Percentiles rank a stretch among this genome's conserved stretches.
phyloP scores from a whole-genome alignment of 2,888 invertebrate species.

The Drosophila tripunctata region DNA sequence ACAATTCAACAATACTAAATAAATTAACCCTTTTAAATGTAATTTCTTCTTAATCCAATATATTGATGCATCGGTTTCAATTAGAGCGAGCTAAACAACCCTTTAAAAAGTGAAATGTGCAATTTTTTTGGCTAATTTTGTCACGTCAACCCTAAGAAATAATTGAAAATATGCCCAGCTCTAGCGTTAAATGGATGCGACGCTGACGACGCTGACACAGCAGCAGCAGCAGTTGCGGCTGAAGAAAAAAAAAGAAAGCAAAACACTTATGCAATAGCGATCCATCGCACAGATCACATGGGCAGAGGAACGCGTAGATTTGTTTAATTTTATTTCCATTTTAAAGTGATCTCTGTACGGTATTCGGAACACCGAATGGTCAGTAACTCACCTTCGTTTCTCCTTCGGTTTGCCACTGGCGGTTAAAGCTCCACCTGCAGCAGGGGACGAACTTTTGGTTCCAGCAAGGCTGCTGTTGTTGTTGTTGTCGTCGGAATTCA shows the following conservation, averaged over 20 bases:
- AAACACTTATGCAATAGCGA: constrained; percentile 64
- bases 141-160: constrained; percentile 23
- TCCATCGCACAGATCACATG: constrained; percentile 53
- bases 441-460: constrained; percentile 16
- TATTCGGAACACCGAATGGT: no score
- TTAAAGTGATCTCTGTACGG: not conserved
- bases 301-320: constrained; percentile 22
- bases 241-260: constrained; percentile 60
- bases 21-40: no score
- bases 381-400: constrained; percentile 87
- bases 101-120: not conserved
- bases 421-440: constrained; percentile 61
- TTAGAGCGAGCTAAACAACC: not conserved
- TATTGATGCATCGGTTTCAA: no score
- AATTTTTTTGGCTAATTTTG: constrained; percentile 2
- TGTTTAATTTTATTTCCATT: constrained; percentile 1
- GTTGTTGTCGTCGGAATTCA: constrained; percentile 28
- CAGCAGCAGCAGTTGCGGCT: constrained; percentile 26
- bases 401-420: constrained; percentile 86
- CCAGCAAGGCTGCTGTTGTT: constrained; percentile 24
- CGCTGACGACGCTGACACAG: constrained; percentile 18
- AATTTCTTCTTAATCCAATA: no score
- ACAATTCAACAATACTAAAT: no score
- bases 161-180: constrained; percentile 18
- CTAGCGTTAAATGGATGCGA: constrained; percentile 17